Evolutionary conservation across 2,797 vertebrate species (phyloP), one percentile per base, ranked within the genome.

Genomic region (Aythya fuligula): DNA sequence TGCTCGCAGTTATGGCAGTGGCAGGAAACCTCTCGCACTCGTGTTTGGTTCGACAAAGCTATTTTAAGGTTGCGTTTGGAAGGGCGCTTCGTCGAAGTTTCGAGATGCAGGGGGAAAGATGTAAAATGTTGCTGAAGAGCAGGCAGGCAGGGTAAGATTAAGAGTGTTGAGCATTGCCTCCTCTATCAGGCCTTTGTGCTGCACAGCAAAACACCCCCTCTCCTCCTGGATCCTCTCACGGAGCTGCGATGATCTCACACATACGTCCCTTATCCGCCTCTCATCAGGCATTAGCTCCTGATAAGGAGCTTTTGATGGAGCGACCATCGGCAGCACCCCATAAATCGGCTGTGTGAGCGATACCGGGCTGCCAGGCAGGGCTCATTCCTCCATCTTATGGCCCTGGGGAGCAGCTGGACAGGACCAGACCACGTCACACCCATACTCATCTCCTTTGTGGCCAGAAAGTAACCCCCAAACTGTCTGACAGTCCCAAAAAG

Each of bases 41-140:
- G 38, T 12, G 95, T 53, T 97, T 85, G 87, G 95, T 96, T 98
- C 96, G 96, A 97, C 96, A 94, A 93, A 97, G 92, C 87, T 94
- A 39, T 95, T 96, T 93, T 72, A 34, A 58, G 93, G 96, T 80
- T 30, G 19, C 11, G 2, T 74, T 93, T 75, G 85, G 90, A 91
- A 94, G 83, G 73, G 78, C 30, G 17, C 38, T 62, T 65, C 2
- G 2, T 49, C 79, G 86, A 79, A 85, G 58, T 62, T 92, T 91
- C 4, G 30, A 53, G 84, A 84, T 2, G 28, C 38, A 54, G 41
- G 21, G 27, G 11, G 27, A 34, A 1, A n/a, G 53, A 13, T n/a
- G 8, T 36, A 54, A 43, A 41, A 94, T 71, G 69, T 53, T 82
- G 83, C 49, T 57, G 85, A 95, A 84, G 65, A 89, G 62, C 75